Evolutionary conservation across 1,140 invertebrate species (phyloP), one percentile per base, ranked within the genome.

Genomic region (Eurytemora carolleeae): DNA sequence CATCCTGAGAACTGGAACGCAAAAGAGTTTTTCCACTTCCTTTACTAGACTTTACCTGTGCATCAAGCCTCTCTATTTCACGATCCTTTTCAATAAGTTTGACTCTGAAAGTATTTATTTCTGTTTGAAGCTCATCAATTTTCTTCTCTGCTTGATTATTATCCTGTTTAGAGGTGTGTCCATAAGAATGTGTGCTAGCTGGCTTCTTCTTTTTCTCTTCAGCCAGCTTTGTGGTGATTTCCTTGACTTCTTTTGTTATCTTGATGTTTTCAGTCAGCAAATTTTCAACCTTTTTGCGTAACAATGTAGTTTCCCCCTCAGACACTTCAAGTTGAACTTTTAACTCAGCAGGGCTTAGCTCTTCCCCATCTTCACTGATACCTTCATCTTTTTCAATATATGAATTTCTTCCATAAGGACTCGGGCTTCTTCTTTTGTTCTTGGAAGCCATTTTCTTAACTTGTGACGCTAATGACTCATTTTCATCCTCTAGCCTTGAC

Each of bases 381-480:
- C 79, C 79, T 70, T 85, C 82, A 69, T 83, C 81, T 68, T 82
- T 84, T 66, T 83, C 80, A 26, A 76, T 74, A 24, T 75, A 73
- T 63, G 19, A 25, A 18, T 56, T 54, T 24, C 18, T 59, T 1
- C 76, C 73, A 69, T 24, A 24, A 54, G 31, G 26, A 24, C 44
- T 60, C 22, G 44, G 26, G 24, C 68, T 58, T 58, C 67, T 59
- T 57, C 65, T 52, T 63, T 67, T 67, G 15, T 63, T 53, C 62
- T 81, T 67, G 55, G 67, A 68, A 73, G 86, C 86, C 84, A 92
- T 86, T 81, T 89, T 91, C 79, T 90, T 89, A 69, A 93, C 79
- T 77, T 92, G 88, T 74, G 87, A 78, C 70, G 85, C 81, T 73
- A 93, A 77, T 61, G 84, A 86, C 74, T 93, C 89, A 77, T 92